phyloP scores from a whole-genome alignment of 2,797 vertebrate genomes.

The Botia almorhae region DNA sequence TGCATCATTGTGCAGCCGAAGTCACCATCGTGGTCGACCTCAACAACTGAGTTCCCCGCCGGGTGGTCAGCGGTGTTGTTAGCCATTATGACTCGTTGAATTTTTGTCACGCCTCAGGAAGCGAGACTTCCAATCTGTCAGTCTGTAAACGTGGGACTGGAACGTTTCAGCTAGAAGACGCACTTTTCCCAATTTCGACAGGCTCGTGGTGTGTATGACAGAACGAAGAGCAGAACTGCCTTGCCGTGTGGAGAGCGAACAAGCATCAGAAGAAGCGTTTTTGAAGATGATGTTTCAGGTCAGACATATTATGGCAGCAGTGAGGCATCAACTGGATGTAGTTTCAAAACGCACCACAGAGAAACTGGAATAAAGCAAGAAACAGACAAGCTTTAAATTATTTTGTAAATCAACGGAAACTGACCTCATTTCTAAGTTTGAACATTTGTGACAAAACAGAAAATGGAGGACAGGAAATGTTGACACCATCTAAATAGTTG shows the following conservation, averaged over 20 bases:
- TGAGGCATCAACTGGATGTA: slow-evolving; percentile 74
- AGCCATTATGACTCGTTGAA: slow-evolving; percentile 76
- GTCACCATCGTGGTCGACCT: slow-evolving; percentile 86
- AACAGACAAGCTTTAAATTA: slow-evolving; percentile 43
- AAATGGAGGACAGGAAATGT: slow-evolving; percentile 13
- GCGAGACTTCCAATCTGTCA: slow-evolving; percentile 5
- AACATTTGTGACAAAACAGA: slow-evolving; percentile 4
- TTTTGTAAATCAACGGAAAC: background rate
- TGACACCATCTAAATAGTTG: background rate
- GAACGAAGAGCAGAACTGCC: slow-evolving; percentile 9
- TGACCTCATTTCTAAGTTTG: background rate
- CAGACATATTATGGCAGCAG: slow-evolving; percentile 81
- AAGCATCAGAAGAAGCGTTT: slow-evolving; percentile 72
- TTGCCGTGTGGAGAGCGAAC: slow-evolving; percentile 50
- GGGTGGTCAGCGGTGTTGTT: slow-evolving; percentile 89
- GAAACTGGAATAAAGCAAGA: slow-evolving; percentile 72
- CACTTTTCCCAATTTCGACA: background rate
- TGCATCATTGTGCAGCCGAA: slow-evolving; percentile 87
- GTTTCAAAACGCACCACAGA: slow-evolving; percentile 74
- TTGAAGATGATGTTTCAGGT: slow-evolving; percentile 75
- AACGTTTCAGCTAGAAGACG: slow-evolving; percentile 18
- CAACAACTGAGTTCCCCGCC: slow-evolving; percentile 84
- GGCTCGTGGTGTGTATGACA: background rate
- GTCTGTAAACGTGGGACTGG: slow-evolving; percentile 48
- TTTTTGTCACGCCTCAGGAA: slow-evolving; percentile 20